Evolutionary conservation across 2,797 vertebrate species (phyloP).

Genomic region (Caiman crocodilus): DNA sequence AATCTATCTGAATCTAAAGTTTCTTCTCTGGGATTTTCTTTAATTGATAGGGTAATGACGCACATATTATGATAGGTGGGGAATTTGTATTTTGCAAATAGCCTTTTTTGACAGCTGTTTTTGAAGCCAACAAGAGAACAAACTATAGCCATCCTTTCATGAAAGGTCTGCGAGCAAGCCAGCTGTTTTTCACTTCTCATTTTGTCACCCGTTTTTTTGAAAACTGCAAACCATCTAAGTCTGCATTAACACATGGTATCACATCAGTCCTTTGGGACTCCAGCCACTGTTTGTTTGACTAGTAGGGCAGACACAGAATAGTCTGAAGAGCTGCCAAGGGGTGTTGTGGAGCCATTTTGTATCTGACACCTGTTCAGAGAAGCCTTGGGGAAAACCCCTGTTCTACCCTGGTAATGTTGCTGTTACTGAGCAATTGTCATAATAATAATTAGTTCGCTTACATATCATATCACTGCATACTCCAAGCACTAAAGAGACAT

Average conservation of each 20-base stretch:
- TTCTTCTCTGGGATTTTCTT: not conserved
- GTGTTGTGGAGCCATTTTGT: fast-evolving
- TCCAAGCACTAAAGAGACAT: fast-evolving
- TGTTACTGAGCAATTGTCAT: not conserved
- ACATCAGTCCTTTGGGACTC: not conserved
- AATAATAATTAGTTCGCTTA: not conserved
- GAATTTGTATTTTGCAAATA: not conserved
- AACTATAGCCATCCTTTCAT: not conserved
- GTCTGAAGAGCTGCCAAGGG: not conserved
- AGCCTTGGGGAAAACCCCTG: fast-evolving
- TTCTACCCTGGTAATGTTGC: not conserved
- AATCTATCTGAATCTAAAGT: not conserved
- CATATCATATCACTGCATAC: fast-evolving
- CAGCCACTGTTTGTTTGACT: not conserved
- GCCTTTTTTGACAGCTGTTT: not conserved
- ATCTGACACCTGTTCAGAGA: not conserved
- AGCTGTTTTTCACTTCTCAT: slow-evolving; percentile 60
- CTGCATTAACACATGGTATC: fast-evolving
- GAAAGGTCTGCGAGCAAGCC: fast-evolving
- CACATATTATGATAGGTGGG: too few species aligned
- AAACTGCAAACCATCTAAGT: fast-evolving
- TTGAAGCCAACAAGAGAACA: not conserved
- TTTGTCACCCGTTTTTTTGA: not conserved
- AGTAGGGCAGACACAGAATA: slow-evolving; percentile 7
- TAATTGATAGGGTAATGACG: not conserved